Evolutionary conservation across 1,140 invertebrate genomes (phyloP), one percentile per base, ranked within the genome.

Genomic region (Tachypleus tridentatus): DNA sequence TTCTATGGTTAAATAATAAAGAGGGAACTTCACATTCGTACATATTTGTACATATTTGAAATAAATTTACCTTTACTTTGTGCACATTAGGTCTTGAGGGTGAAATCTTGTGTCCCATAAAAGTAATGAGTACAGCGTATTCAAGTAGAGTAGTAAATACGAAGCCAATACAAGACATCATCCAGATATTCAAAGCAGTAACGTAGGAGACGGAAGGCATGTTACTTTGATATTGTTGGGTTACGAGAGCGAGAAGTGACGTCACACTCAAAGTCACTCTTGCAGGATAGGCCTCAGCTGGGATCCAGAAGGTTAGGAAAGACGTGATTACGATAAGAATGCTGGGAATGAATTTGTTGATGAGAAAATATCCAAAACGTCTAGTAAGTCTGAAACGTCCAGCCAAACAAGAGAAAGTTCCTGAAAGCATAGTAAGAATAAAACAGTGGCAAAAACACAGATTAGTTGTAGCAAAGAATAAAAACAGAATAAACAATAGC

Each of bases 111-210:
- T 29, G 29, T 29, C 29, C 89, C 88, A 93, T 91, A 76, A 89
- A 91, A 76, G 91, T 89, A 75, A 93, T 94, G 10, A 93, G 87
- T 29, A 91, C 85, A 0, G 90, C 88, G 74, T 91, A 92, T 79
- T 93, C 89, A 49, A 86, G 84, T 6, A 92, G 77, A 5, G 88
- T 86, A 3, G 86, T 84, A 73, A 92, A 92, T 4, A 93, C 88
- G 63, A 90, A 91, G 61, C 89, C 82, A 82, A 91, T 89, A 71
- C 90, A 91, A 10, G 73, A 73, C 29, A 76, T 75, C 76, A 79
- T 79, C 80, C 81, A 81, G 4, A 82, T 75, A 70, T 81, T 79
- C 64, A 82, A 74, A 9, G 80, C 80, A 71, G 82, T 81, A 3
- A 81, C 73, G 62, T 82, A 82, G 0, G 79, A 80, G 0, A 81